These are phyloP conservation scores for Porites divaricata DNA, from an alignment of 92 coral and sea anemone species.

Conservation along the genomic window DNA sequence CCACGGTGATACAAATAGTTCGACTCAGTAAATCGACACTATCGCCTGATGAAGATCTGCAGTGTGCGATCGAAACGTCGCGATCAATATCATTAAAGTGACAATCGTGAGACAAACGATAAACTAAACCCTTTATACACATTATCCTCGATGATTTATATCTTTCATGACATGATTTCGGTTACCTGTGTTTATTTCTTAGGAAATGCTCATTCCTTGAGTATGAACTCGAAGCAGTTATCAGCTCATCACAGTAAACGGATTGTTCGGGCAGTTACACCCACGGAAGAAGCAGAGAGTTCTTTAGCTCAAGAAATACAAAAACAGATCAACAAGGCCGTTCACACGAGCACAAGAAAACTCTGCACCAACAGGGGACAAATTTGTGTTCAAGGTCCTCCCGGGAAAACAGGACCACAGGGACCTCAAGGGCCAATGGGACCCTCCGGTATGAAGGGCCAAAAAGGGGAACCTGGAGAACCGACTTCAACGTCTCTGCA, in stretches of 20 bases:
- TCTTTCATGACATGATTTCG: background rate
- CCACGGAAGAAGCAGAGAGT: background rate
- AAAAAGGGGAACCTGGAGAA: constrained; percentile 35
- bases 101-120: too few relatives aligned
- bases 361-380: constrained; percentile 14
- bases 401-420: constrained; percentile 9
- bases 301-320: constrained; percentile 13
- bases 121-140: too few relatives aligned
- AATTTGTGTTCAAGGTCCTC: constrained; percentile 29
- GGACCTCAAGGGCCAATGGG: background rate
- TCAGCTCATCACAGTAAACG: background rate
- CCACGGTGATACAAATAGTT: too few relatives aligned
- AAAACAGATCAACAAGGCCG: constrained; percentile 16
- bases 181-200: background rate
- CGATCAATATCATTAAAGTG: too few relatives aligned
- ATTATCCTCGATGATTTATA: too few relatives aligned
- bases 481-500: constrained; percentile 15
- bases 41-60: too few relatives aligned
- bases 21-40: too few relatives aligned
- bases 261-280: background rate
- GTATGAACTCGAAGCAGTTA: background rate
- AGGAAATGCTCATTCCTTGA: background rate
- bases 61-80: too few relatives aligned
- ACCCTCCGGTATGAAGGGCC: constrained; percentile 22
- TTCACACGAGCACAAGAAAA: background rate